Evolutionary conservation across 2,888 invertebrate species (phyloP).

Genomic region (Eristalinus aeneus): DNA sequence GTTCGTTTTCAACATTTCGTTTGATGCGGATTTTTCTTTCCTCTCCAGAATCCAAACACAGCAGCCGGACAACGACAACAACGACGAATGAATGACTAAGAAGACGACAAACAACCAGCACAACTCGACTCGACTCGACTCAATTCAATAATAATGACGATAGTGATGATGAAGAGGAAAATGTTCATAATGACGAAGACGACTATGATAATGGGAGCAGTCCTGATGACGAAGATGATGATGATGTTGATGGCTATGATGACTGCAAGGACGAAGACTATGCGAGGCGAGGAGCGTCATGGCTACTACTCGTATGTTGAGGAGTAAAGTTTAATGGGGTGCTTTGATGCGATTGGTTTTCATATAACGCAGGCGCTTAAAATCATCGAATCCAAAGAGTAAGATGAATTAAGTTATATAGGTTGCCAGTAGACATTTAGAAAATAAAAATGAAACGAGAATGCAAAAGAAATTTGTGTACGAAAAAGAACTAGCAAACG

Average conservation of each 20-base stretch:
- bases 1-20: conserved; percentile 35
- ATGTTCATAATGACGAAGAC: conserved; percentile 10
- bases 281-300: conserved; percentile 52
- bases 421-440: conserved; percentile 68
- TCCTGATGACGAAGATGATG: conserved; percentile 54
- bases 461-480: conserved; percentile 62
- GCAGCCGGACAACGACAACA: conserved; percentile 22
- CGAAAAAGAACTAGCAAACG: conserved; percentile 42
- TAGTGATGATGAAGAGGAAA: conserved; percentile 12
- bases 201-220: conserved; percentile 13
- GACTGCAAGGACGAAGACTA: conserved; percentile 64
- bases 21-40: conserved; percentile 31
- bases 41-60: not conserved
- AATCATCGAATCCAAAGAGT: conserved; percentile 80
- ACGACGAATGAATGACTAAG: conserved; percentile 33
- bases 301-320: conserved; percentile 66
- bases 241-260: conserved; percentile 61
- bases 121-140: conserved; percentile 17
- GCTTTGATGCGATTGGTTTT: conserved; percentile 82
- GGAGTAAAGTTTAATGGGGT: conserved; percentile 81
- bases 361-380: conserved; percentile 82
- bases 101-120: conserved; percentile 38
- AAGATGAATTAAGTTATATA: conserved; percentile 71
- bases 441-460: conserved; percentile 54
- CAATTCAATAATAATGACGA: conserved; percentile 5